Evolutionary conservation across 1,140 invertebrate genomes (phyloP).

Genomic region (Scaptomyza graminum): DNA sequence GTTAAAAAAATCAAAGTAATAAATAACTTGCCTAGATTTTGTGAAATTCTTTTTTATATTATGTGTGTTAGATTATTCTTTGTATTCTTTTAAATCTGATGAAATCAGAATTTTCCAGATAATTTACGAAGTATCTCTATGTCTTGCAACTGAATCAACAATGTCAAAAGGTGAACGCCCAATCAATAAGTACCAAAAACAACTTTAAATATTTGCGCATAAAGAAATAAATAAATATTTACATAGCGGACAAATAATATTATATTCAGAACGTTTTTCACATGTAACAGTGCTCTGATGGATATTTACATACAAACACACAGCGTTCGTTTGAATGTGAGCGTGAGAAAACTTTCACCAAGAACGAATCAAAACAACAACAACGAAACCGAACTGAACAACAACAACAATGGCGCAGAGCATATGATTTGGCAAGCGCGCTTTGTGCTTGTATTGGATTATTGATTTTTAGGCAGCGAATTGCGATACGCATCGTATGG

Average conservation of each 20-base stretch:
- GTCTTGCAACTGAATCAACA: neutral
- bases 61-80: too few species aligned
- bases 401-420: conserved; percentile 48
- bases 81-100: too few species aligned
- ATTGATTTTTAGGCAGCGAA: conserved; percentile 64
- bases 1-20: too few species aligned
- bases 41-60: too few species aligned
- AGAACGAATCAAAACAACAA: conserved; percentile 52
- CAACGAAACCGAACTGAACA: conserved; percentile 19
- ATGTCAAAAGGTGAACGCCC: neutral
- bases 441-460: conserved; percentile 75
- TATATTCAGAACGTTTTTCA: conserved; percentile 18
- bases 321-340: neutral
- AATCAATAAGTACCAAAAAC: neutral
- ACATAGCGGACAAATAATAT: neutral
- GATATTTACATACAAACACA: conserved; percentile 2
- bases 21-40: too few species aligned
- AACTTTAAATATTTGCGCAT: neutral
- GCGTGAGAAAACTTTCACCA: conserved; percentile 68
- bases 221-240: neutral
- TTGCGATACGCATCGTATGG: conserved; percentile 3
- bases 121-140: too few species aligned
- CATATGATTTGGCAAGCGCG: conserved; percentile 74
- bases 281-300: conserved; percentile 14
- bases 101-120: too few species aligned